A percentile compares a stretch with the other conserved stretches of the same genome.
Conservation (phyloP, 2,888 invertebrate species). For the Nomada ruficornis region DNA sequence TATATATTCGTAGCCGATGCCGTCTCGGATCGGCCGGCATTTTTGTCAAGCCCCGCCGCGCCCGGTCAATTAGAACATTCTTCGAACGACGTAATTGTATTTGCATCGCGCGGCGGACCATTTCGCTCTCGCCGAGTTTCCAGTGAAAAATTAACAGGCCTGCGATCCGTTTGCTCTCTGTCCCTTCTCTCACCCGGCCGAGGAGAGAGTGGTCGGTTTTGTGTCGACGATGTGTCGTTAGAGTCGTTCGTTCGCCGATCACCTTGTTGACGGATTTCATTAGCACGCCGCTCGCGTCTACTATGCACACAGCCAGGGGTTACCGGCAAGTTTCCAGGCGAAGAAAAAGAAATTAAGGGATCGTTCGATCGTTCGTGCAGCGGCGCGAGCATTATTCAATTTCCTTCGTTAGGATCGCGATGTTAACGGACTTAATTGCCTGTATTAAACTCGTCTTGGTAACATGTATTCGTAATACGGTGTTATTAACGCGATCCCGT, state of each 20-base stretch:
- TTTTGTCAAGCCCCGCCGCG: conserved; percentile 42
- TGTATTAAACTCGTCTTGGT: conserved; percentile 42
- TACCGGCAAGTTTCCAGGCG: background rate
- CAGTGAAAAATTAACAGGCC: conserved; percentile 19
- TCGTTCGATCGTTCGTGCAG: background rate
- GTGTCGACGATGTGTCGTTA: background rate
- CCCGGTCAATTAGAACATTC: conserved; percentile 59
- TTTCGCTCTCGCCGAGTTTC: background rate
- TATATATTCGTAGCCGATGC: conserved; percentile 60
- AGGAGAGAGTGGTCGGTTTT: background rate
- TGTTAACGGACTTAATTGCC: conserved; percentile 51
- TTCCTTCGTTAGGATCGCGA: conserved; percentile 42
- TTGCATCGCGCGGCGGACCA: conserved; percentile 27
- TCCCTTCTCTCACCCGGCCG: too few relatives aligned
- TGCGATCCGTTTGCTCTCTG: background rate
- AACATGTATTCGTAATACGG: conserved; percentile 42
- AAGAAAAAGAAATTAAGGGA: background rate
- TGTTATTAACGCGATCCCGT: conserved; percentile 47
- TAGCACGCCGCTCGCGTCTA: conserved; percentile 6
- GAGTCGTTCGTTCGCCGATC: conserved; percentile 5
- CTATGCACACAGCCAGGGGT: background rate
- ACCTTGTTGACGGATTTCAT: conserved; percentile 46
- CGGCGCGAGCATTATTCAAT: conserved; percentile 36
- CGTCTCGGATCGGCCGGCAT: conserved; percentile 55
- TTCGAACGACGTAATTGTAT: conserved; percentile 39